These are phyloP conservation scores for Pegoplata infirma DNA, from an alignment of 2,888 invertebrate species.

Conservation along the genomic window DNA sequence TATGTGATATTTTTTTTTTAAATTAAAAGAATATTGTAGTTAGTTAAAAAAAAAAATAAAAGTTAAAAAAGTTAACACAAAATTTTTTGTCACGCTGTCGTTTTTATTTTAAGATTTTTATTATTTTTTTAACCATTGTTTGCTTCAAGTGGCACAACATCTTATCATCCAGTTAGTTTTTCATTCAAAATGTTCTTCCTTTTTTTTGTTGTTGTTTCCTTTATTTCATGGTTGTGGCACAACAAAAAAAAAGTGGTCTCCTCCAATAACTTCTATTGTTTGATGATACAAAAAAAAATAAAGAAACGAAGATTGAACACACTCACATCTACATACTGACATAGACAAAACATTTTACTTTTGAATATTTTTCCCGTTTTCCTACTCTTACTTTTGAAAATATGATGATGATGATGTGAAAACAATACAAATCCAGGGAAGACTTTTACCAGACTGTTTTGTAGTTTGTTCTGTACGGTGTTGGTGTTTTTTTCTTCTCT, in stretches of 20 bases:
- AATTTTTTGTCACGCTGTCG: slow-evolving; percentile 48
- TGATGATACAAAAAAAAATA: neutral
- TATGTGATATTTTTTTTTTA: too few species aligned
- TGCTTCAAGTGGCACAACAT: slow-evolving; percentile 56
- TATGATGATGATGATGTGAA: neutral
- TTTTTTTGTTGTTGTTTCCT: slow-evolving; percentile 2
- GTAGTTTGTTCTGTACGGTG: slow-evolving; percentile 1
- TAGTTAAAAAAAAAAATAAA: neutral
- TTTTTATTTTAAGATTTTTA: slow-evolving; percentile 6
- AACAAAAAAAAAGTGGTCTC: slow-evolving; percentile 24
- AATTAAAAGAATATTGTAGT: too few species aligned
- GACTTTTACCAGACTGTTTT: slow-evolving; percentile 20
- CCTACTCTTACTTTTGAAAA: neutral
- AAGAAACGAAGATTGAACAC: slow-evolving; percentile 16
- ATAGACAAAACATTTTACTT: slow-evolving; percentile 27
- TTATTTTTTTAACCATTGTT: slow-evolving; percentile 36
- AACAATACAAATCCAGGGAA: neutral
- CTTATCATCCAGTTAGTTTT: slow-evolving; percentile 46
- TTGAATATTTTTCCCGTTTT: slow-evolving; percentile 6
- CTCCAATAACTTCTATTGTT: slow-evolving; percentile 52
- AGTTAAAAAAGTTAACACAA: slow-evolving; percentile 46
- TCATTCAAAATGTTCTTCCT: too few species aligned
- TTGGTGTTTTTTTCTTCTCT: too few species aligned
- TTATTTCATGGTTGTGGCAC: slow-evolving; percentile 25
- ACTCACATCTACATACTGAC: slow-evolving; percentile 1